Evolutionary conservation across 2,113 vertebrate species (phyloP), one percentile per base, ranked within the genome.

Genomic region (Tautogolabrus adspersus): DNA sequence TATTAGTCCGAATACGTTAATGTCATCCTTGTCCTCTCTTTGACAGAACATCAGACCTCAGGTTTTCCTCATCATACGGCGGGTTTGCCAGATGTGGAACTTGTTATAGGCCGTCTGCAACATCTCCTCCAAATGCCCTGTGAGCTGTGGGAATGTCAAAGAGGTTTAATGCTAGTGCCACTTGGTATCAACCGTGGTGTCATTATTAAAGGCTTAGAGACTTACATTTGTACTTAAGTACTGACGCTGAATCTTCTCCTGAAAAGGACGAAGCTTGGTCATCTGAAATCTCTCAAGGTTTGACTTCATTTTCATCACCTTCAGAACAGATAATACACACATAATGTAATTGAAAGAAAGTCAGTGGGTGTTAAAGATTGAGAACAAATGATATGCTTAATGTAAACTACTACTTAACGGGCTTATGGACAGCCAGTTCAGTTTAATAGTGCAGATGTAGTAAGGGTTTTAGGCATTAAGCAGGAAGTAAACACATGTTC

Each of bases 171-270:
- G 22, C 16, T 47, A 46, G 10, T 8, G 9, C 1, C 16, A 64
- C n/a, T 3, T 7, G 18, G 6, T 56, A 23, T 37, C n/a, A 70
- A 8, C 9, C 16, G 37, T 1, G 13, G 23, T 34, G 22, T 37
- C 11, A 38, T n/a, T 3, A 30, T 19, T 18, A 23, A 52, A 0
- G 56, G 21, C 10, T 70, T 26, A 21, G 23, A 81, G 10, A 90
- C 97, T 97, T 95, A 99, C 98, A 26, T 98, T 99, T 95, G 95
- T 96, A 95, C 96, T 97, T 89, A 99, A 96, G 94, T 99, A 98
- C 91, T 98, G 97, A 87, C 96, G 96, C 60, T 97, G 96, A 89
- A 98, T 94, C 90, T 98, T 99, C 79, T 97, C 98, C 92, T 99
- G 96, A 94, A 99, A 99, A 87, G 98, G 97, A 84, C 94, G 94